A percentile compares a stretch with the other conserved stretches of the same genome.
phyloP scores from a whole-genome alignment of 2,797 vertebrate species.

The Todus mexicanus region DNA sequence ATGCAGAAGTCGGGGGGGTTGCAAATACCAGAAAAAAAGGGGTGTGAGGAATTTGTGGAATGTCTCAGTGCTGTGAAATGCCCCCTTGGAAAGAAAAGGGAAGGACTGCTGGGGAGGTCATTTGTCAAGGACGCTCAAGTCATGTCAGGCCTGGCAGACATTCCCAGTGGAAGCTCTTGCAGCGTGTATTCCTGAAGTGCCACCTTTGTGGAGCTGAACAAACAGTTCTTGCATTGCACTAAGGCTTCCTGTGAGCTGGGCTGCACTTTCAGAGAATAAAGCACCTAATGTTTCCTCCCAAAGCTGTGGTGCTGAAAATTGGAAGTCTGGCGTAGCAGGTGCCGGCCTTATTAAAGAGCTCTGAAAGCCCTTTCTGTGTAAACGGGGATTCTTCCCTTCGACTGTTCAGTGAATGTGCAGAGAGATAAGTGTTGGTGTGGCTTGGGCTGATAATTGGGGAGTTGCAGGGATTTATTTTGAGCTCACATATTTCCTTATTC shows the following conservation, averaged over 20 bases:
- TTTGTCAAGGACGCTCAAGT: not conserved
- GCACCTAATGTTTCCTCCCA: not conserved
- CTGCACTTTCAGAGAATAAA: not conserved
- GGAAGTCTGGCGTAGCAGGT: not conserved
- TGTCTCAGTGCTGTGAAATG: not conserved
- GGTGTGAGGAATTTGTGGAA: not conserved
- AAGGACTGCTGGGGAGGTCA: not conserved
- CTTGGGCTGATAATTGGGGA: not conserved
- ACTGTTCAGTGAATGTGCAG: not conserved
- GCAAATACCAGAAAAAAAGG: not conserved
- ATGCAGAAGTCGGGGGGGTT: not conserved
- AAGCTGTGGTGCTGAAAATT: not conserved
- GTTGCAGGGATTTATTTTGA: constrained; percentile 39
- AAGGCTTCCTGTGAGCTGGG: not conserved
- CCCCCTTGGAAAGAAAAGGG: not conserved
- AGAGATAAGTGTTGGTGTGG: not conserved
- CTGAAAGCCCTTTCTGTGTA: not conserved
- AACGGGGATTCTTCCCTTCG: not conserved
- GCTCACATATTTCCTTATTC: not conserved
- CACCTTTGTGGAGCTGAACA: not conserved
- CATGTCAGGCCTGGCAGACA: not conserved
- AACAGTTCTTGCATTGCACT: not conserved
- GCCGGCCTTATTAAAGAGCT: not conserved
- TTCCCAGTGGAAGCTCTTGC: not conserved
- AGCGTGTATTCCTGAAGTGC: not conserved